A percentile compares a stretch with the other conserved stretches of the same genome.
Evolutionary conservation across 1,140 invertebrate species (phyloP).

Genomic region (Panagrolaimus sp.): DNA sequence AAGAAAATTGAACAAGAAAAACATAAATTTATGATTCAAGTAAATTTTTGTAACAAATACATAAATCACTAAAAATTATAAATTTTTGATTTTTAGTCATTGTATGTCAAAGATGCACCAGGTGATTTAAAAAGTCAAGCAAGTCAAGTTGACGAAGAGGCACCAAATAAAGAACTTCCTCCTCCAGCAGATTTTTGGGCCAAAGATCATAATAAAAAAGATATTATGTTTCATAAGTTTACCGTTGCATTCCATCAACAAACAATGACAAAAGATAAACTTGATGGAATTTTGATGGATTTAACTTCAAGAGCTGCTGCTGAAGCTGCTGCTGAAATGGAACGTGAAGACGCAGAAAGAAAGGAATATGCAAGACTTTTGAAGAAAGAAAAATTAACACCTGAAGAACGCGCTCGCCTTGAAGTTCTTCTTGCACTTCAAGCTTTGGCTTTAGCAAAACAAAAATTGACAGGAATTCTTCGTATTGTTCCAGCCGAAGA

Average conservation of each 20-base stretch:
- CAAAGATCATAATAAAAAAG: neutral
- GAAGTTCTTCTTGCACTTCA: neutral
- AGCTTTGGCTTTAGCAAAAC: neutral
- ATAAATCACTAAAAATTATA: too few relatives aligned
- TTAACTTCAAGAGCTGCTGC: neutral
- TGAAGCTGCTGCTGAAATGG: slow-evolving; percentile 8
- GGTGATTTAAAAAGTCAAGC: too few relatives aligned
- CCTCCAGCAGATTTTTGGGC: slow-evolving; percentile 4
- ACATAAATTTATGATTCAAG: slow-evolving; percentile 8
- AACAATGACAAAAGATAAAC: slow-evolving; percentile 1
- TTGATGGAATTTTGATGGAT: neutral
- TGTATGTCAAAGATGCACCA: too few relatives aligned
- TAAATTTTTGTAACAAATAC: neutral
- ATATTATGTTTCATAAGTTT: slow-evolving; percentile 8
- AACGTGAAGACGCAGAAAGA: slow-evolving; percentile 12
- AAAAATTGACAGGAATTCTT: neutral
- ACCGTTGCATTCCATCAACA: neutral
- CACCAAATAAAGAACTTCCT: neutral
- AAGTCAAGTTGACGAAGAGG: too few relatives aligned
- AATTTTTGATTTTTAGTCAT: too few relatives aligned
- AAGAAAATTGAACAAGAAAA: slow-evolving; percentile 13
- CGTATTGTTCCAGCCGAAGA: neutral
- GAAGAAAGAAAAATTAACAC: neutral
- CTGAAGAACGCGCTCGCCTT: neutral
- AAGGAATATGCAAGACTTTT: neutral